Evolutionary conservation across 2,797 vertebrate species (phyloP).

Genomic region (Cheirogaleus major): DNA sequence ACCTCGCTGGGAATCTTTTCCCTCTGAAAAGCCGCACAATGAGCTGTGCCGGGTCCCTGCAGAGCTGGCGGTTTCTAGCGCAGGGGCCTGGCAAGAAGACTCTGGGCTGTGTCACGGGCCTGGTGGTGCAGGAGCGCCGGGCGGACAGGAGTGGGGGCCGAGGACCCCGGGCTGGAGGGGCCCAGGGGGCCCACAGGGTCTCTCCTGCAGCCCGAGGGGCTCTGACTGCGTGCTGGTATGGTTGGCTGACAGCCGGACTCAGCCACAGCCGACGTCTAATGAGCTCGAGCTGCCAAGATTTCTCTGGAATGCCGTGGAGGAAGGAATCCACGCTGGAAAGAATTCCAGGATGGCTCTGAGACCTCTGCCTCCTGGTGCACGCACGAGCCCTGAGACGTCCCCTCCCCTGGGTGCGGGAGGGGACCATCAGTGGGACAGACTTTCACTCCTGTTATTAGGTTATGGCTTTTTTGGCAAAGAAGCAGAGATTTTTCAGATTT

Average conservation of each 20-base stretch:
- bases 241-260: not conserved
- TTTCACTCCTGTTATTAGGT: not conserved
- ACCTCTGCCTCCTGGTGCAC: not conserved
- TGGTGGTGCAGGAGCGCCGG: rapidly evolving
- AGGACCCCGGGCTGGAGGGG: not conserved
- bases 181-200: not conserved
- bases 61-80: rapidly evolving
- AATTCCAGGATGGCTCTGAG: not conserved
- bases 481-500: not conserved
- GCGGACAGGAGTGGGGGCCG: not conserved
- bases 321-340: too few species aligned
- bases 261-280: not conserved
- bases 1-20: not conserved
- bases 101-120: too few species aligned
- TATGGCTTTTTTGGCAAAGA: not conserved
- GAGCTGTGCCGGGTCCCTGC: not conserved
- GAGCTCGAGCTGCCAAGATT: too few species aligned
- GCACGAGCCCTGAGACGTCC: rapidly evolving
- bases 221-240: not conserved
- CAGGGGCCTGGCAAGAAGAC: rapidly evolving
- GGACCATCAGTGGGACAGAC: not conserved
- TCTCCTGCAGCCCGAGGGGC: not conserved
- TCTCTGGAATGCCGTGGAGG: not conserved
- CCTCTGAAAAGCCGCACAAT: not conserved
- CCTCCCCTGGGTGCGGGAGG: not conserved